Evolutionary conservation across 2,888 invertebrate species (phyloP).

Genomic region (Chrysolina haemoptera): DNA sequence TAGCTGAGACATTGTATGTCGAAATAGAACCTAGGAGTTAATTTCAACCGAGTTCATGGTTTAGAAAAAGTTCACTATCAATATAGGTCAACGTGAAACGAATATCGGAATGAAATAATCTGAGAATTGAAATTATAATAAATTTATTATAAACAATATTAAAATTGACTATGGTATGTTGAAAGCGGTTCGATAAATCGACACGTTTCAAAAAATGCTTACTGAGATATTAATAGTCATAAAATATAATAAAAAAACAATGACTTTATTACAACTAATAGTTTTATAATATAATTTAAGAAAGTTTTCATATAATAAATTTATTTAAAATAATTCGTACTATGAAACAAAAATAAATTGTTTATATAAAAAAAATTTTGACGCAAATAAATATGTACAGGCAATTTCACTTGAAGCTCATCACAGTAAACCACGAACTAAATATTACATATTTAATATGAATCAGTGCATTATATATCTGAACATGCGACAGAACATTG

Average conservation of each 20-base stretch:
- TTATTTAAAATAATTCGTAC: slow-evolving; percentile 65
- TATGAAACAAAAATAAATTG: slow-evolving; percentile 59
- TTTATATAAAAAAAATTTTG: slow-evolving; percentile 64
- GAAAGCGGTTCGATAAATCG: slow-evolving; percentile 63
- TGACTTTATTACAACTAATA: slow-evolving; percentile 66
- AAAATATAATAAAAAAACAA: slow-evolving; percentile 64
- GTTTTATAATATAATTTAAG: slow-evolving; percentile 66
- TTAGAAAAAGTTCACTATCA: no score
- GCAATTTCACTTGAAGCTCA: slow-evolving; percentile 69
- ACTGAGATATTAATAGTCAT: slow-evolving; percentile 54
- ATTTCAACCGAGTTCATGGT: background rate
- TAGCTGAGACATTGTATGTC: no score
- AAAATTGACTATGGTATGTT: slow-evolving; percentile 67
- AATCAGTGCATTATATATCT: slow-evolving; percentile 67
- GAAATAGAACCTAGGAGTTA: background rate
- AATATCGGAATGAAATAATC: slow-evolving; percentile 36
- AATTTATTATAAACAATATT: slow-evolving; percentile 69
- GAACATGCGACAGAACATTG: slow-evolving; percentile 68
- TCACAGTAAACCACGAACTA: slow-evolving; percentile 70
- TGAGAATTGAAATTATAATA: slow-evolving; percentile 60
- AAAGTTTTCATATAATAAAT: slow-evolving; percentile 63
- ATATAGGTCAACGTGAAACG: background rate
- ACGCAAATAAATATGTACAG: slow-evolving; percentile 68
- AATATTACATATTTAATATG: slow-evolving; percentile 68
- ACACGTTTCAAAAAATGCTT: slow-evolving; percentile 55